Conservation (phyloP, 2,113 vertebrate genomes). For the Pteruthius melanotis region DNA sequence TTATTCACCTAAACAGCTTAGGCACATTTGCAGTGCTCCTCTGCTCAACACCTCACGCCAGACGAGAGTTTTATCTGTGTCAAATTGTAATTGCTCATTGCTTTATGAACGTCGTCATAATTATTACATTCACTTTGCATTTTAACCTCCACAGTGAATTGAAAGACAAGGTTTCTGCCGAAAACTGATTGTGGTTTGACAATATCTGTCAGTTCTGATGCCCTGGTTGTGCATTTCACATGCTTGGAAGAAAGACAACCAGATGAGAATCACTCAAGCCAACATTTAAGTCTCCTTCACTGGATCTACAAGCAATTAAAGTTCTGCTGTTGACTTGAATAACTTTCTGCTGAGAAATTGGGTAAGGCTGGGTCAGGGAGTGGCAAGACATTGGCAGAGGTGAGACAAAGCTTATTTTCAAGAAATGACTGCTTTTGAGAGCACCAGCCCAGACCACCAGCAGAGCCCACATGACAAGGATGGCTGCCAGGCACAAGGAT, state of each 20-base stretch:
- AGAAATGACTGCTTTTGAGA: not conserved
- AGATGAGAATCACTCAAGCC: not conserved
- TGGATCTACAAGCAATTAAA: not conserved
- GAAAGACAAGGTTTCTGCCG: not conserved
- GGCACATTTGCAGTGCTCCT: not conserved
- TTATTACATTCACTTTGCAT: not conserved
- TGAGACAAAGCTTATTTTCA: not conserved
- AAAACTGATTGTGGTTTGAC: not conserved
- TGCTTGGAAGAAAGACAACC: not conserved
- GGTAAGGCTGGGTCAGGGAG: not conserved
- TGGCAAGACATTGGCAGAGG: not conserved
- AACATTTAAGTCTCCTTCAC: not conserved
- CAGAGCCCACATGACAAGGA: not conserved
- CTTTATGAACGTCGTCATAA: not conserved
- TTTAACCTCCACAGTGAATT: not conserved
- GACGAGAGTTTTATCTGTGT: not conserved
- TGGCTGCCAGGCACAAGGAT: not conserved
- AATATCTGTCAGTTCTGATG: not conserved
- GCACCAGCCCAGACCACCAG: constrained; percentile 25
- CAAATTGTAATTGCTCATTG: not conserved
- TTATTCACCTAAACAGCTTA: not conserved
- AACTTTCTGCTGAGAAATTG: not conserved
- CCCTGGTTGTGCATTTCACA: not conserved
- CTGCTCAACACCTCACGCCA: not conserved
- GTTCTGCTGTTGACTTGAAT: not conserved